Conservation (phyloP, 2,797 vertebrate species). For the Aphelocoma californica region DNA sequence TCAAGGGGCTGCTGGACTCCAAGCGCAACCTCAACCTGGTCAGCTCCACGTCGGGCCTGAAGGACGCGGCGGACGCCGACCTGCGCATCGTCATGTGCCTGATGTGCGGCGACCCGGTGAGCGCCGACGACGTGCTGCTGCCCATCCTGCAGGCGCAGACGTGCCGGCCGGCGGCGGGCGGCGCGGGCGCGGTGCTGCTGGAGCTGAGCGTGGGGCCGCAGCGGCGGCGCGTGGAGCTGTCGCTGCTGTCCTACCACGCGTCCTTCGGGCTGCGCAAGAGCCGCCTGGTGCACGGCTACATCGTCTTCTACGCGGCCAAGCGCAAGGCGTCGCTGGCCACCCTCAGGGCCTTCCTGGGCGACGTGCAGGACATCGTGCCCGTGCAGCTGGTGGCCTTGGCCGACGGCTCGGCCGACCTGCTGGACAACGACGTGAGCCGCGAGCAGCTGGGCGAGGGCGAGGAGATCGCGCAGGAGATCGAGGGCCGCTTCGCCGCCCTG, state of each 20-base stretch:
- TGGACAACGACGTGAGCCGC: slow-evolving; percentile 84
- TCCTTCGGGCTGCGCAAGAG: slow-evolving; percentile 92
- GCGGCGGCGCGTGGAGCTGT: slow-evolving; percentile 86
- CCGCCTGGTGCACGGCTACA: slow-evolving; percentile 91
- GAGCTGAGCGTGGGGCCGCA: slow-evolving; percentile 84
- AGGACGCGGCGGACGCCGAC: slow-evolving; percentile 85
- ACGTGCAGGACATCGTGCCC: slow-evolving; percentile 95
- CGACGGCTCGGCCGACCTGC: slow-evolving; percentile 82
- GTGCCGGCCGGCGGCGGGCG: slow-evolving; percentile 63
- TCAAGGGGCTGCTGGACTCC: slow-evolving; percentile 87
- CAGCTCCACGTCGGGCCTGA: slow-evolving; percentile 77
- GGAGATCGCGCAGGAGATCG: slow-evolving; percentile 93
- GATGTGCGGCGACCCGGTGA: slow-evolving; percentile 92
- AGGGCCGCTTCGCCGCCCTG: slow-evolving; percentile 84
- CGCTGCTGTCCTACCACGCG: slow-evolving; percentile 91
- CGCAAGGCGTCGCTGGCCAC: slow-evolving; percentile 92
- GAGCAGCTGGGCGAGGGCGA: slow-evolving; percentile 91
- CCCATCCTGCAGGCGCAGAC: slow-evolving; percentile 87
- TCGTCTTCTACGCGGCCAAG: slow-evolving; percentile 90
- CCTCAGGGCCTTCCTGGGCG: slow-evolving; percentile 92
- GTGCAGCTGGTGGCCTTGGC: slow-evolving; percentile 90
- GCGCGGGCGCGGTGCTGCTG: slow-evolving; percentile 35
- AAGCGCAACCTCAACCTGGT: slow-evolving; percentile 81
- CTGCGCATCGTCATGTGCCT: slow-evolving; percentile 92
- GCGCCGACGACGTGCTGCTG: slow-evolving; percentile 87